A percentile compares a stretch with the other conserved stretches of the same genome.
These are phyloP conservation scores for Mionectes olivaceus DNA, from an alignment of 2,797 vertebrate species.

Conservation along the genomic window DNA sequence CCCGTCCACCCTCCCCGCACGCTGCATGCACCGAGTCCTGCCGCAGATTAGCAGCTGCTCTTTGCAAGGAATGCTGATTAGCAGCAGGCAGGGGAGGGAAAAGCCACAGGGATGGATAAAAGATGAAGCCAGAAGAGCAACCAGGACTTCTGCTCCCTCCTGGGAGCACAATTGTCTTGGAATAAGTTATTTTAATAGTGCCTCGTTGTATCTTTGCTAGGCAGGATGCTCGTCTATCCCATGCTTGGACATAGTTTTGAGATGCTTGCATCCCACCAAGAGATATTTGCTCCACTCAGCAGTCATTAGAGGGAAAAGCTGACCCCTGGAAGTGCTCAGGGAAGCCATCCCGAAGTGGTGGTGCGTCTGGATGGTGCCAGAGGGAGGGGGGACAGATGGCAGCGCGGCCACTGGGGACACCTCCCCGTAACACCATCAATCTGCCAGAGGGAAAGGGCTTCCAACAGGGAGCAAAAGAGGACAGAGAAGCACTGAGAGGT, in stretches of 20 bases:
- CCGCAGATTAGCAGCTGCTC: constrained; percentile 50
- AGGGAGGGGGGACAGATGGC: constrained; percentile 29
- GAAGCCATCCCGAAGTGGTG: background rate
- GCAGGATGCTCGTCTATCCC: background rate
- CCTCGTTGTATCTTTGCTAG: background rate
- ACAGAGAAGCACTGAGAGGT: background rate
- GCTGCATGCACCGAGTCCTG: background rate
- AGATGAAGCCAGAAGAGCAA: constrained; percentile 50
- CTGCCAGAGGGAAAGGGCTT: constrained; percentile 22
- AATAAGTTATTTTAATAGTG: background rate
- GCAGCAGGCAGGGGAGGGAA: constrained; percentile 45
- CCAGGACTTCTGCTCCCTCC: constrained; percentile 10
- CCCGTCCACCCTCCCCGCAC: background rate
- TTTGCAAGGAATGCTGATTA: constrained; percentile 56
- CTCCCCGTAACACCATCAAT: background rate
- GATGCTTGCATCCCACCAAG: background rate
- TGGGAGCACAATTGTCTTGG: background rate
- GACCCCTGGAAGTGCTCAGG: background rate
- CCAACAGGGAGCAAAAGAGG: constrained; percentile 7
- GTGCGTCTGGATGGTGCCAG: background rate
- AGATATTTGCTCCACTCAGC: background rate
- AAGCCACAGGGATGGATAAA: constrained; percentile 51
- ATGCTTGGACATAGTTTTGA: background rate
- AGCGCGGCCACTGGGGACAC: background rate
- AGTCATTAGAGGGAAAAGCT: background rate